Base-by-base conservation (phyloP, 2,888 invertebrate genomes). In the Tenodera sinensis region DNA sequence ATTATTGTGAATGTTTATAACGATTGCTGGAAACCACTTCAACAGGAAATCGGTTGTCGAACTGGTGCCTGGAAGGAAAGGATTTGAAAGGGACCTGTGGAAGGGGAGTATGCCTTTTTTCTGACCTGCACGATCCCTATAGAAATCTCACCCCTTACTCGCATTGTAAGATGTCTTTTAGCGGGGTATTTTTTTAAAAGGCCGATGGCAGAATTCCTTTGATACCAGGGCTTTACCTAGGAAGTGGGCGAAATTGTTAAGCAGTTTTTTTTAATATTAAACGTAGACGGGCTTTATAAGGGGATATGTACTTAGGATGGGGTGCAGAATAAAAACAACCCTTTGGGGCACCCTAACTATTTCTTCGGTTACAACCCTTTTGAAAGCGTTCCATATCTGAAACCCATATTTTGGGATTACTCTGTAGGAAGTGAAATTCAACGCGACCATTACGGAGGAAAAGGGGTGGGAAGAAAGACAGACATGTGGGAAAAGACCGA, bases 131-230 rank as follows among this genome's bases (percentile, higher is more conserved):
- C 88, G 83, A 84, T 83, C 83, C 88, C 83, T 88, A 84, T 88
- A n/a, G 81, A 85, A 27, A 27, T 42, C 42, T 47, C 42, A 28
- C 83, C 86, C 42, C 83, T 34, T 82, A 83, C 87, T 83, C 20
- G 12, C 83, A 87, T 87, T 90, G 85, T 90, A 87, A 88, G 85
- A 90, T 71, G 89, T 90, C 90, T 90, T 88, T 90, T 90, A 90
- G 90, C 84, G 28, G 89, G 84, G 83, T 83, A 71, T 71, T 20
- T 88, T 82, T 71, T 27, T 85, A 84, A 88, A 84, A 88, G 88
- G 30, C 84, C 84, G n/a, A 82, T n/a, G 54, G 85, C 85, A 88
- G 88, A 85, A 88, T 88, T 88, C 88, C 84, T 88, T 84, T 88
- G 88, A 85, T 88, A 30, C 85, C 85, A 84, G 47, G 83, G 28